Percentiles rank a stretch among this genome's conserved stretches.
Conservation (phyloP, 2,113 vertebrate species). For the Prunella fulvescens region DNA sequence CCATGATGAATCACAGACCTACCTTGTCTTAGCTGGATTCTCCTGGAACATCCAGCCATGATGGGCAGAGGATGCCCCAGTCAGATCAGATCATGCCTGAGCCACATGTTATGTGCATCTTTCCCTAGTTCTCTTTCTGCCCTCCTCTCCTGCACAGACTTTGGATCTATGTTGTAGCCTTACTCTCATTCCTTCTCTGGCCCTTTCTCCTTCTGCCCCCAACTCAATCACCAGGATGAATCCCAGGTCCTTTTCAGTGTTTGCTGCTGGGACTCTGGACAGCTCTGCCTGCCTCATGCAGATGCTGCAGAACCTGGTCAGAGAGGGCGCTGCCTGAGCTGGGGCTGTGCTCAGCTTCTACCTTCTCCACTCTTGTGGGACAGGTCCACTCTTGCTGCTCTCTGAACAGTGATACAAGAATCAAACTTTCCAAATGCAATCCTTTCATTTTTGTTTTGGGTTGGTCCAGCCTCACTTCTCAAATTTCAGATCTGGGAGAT, state of each 20-base stretch:
- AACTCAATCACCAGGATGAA: not conserved
- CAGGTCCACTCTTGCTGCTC: not conserved
- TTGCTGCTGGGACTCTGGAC: not conserved
- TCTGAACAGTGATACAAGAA: not conserved
- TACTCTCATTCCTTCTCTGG: not conserved
- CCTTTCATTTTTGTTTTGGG: not conserved
- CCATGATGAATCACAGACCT: not conserved
- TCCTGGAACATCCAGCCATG: not conserved
- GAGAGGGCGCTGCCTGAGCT: not conserved
- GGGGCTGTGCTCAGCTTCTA: not conserved
- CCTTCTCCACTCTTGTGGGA: accelerated
- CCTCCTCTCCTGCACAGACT: not conserved
- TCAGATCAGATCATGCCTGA: not conserved
- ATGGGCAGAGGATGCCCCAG: not conserved
- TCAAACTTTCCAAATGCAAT: not conserved
- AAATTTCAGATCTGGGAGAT: not conserved
- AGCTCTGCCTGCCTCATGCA: not conserved
- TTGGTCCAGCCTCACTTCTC: not conserved
- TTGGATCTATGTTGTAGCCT: not conserved
- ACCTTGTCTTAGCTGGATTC: not conserved
- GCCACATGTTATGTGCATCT: accelerated
- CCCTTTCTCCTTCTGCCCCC: not conserved
- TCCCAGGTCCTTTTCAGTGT: not conserved
- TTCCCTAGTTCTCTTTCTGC: not conserved
- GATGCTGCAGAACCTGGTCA: not conserved